phyloP scores from a whole-genome alignment of 2,888 invertebrate genomes.

The Stenodera caucasica region DNA sequence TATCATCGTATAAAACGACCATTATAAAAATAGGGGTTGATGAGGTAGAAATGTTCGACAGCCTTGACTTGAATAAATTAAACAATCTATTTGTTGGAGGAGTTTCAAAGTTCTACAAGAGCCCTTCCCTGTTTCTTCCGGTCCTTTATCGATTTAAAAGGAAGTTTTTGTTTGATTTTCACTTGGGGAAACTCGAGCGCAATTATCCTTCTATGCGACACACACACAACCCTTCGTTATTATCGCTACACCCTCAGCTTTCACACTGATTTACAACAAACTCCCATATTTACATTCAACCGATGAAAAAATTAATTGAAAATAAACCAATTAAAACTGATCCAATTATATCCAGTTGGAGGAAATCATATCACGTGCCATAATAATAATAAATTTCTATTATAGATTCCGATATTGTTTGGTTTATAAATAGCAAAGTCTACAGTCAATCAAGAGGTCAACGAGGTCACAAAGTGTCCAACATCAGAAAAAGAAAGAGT shows the following conservation, averaged over 20 bases:
- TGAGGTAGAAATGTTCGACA: slow-evolving; percentile 14
- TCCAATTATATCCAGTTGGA: too few species aligned
- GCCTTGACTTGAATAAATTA: slow-evolving; percentile 16
- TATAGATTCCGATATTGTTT: slow-evolving; percentile 26
- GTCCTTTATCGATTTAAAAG: slow-evolving; percentile 3
- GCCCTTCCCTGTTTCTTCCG: neutral
- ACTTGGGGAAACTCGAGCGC: slow-evolving; percentile 1
- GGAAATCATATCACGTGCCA: too few species aligned
- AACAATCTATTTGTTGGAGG: slow-evolving; percentile 11
- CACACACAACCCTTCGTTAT: slow-evolving; percentile 8
- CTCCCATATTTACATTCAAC: too few species aligned
- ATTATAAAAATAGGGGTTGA: neutral
- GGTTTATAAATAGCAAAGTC: slow-evolving; percentile 30
- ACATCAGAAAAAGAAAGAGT: slow-evolving; percentile 14
- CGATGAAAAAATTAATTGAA: too few species aligned
- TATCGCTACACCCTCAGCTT: neutral
- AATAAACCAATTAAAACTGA: too few species aligned
- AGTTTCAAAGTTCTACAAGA: neutral
- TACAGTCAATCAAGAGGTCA: slow-evolving; percentile 30
- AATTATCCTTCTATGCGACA: slow-evolving; percentile 1
- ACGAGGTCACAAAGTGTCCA: slow-evolving; percentile 21
- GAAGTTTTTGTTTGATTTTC: slow-evolving; percentile 14
- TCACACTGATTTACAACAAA: slow-evolving; percentile 1
- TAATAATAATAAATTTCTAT: slow-evolving; percentile 29
- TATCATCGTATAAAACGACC: neutral